Evolutionary conservation across 2,113 vertebrate genomes (phyloP).

Genomic region (Eonycteris spelaea): DNA sequence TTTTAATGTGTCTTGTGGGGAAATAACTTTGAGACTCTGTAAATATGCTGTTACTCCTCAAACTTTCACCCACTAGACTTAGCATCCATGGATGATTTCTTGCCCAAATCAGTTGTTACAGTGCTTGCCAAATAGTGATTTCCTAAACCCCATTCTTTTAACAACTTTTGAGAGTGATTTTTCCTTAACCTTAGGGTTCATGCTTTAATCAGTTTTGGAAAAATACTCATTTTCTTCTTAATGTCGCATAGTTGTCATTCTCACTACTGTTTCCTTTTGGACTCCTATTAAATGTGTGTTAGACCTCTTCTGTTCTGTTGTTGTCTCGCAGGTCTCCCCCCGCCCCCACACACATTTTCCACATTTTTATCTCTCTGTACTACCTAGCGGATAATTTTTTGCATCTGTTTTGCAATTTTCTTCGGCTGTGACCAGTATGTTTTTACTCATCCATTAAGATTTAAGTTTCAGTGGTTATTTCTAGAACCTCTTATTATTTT

Average conservation of each 20-base stretch:
- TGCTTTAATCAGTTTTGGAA: not conserved
- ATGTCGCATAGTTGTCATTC: not conserved
- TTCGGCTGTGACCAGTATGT: not conserved
- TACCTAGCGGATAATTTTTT: not conserved
- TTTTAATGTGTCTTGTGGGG: not conserved
- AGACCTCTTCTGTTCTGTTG: not conserved
- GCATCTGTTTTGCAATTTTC: not conserved
- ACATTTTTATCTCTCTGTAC: not conserved
- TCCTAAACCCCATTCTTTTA: not conserved
- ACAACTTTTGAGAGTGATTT: not conserved
- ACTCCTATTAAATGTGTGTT: not conserved
- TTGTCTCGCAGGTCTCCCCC: not conserved
- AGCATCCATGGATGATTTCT: not conserved
- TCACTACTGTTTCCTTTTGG: not conserved
- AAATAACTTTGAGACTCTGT: not conserved
- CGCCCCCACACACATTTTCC: not conserved
- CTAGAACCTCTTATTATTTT: constrained; percentile 21
- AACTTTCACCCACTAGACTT: not conserved
- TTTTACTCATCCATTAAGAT: not conserved
- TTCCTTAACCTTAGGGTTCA: not conserved
- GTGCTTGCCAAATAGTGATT: not conserved
- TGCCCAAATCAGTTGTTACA: not conserved
- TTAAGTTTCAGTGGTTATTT: constrained; percentile 27
- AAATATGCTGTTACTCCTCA: not conserved
- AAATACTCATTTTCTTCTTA: not conserved